Evolutionary conservation across 2,797 vertebrate species (phyloP), one percentile per base, ranked within the genome.

Genomic region (Sphenopsis melanotis): DNA sequence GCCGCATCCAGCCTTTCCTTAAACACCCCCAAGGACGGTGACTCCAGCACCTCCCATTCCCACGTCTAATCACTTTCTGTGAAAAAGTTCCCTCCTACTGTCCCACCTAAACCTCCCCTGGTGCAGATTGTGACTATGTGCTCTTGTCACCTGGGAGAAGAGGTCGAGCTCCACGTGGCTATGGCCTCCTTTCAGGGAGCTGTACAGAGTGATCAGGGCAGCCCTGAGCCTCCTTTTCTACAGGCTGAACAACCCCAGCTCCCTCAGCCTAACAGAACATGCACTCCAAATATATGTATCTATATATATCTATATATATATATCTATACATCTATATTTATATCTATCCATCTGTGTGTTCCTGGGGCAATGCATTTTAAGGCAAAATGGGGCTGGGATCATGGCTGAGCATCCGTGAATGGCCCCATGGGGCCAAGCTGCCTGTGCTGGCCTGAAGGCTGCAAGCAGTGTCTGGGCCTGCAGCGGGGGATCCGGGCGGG

Each of bases 351-450:
- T 10, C 34, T 29, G 4, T 29, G 19, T 64, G 29, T 27, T 69
- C 12, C 41, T 10, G 37, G 18, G 46, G 14, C 50, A 52, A 49
- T 5, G 2, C 11, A 0, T 81, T 71, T 50, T 39, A 44, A 53
- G 42, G 39, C 52, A 50, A 47, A 61, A 55, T 1, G 42, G 37
- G 61, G 36, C 44, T 49, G 57, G 27, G 20, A 10, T 56, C 4
- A 7, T 2, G 22, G 44, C 22, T 24, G n/a, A 15, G 30, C 12
- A 11, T 34, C 36, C 0, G 0, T 50, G 47, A 34, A 61, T 19
- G 41, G 24, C 12, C 17, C 12, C 10, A 3, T 0, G 2, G 34
- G 30, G 27, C 50, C 11, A 27, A 17, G 22, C 34, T 66, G 83
- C 27, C 17, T 42, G 41, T 42, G 41, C 41, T 18, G 41, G 41